Evolutionary conservation across 2,113 vertebrate genomes (phyloP), one percentile per base, ranked within the genome.

Genomic region (Heterochromis multidens): DNA sequence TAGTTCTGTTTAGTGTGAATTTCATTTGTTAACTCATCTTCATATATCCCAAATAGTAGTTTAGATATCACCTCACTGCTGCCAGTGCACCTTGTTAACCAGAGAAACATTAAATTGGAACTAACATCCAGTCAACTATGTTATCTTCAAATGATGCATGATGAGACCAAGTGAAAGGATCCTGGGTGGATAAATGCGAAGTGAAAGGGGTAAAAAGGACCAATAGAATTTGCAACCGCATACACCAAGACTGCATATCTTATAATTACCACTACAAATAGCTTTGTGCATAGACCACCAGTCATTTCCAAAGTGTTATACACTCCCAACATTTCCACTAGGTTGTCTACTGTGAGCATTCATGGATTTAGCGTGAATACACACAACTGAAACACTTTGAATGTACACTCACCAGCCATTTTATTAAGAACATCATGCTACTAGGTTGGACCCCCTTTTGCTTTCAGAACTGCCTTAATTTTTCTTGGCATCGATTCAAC

Each of bases 81-180:
- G 76, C 33, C 63, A 17, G 7, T 10, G 25, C 80, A 79, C 21
- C 62, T 63, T 61, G 31, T 62, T 79, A 7, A 76, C 74, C 11
- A 52, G 43, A 52, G 43, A 74, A 52, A 74, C 67, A 11, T 60
- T 77, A 77, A 91, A 90, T 79, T 16, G 40, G 43, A 80, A 80
- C 74, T 21, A 87, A 25, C 86, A 67, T 21, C 58, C 46, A 67
- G 31, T 82, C 70, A 54, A 5, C 25, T 74, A 49, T 7, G 1
- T 54, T 33, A 54, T 74, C 65, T 79, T 8, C 3, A 72, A 82
- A 83, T 60, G 86, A 90, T 83, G 91, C 74, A 87, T 60, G 83
- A 78, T 82, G 87, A 89, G 79, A 74, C 46, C 27, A 31, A 54
- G 27, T 74, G 46, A 74, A 52, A 74, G 27, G 46, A 54, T 74